Percentiles rank a stretch among this genome's conserved stretches.
Evolutionary conservation across 2,113 vertebrate genomes (phyloP).

Genomic region (Oncorhynchus mykiss): DNA sequence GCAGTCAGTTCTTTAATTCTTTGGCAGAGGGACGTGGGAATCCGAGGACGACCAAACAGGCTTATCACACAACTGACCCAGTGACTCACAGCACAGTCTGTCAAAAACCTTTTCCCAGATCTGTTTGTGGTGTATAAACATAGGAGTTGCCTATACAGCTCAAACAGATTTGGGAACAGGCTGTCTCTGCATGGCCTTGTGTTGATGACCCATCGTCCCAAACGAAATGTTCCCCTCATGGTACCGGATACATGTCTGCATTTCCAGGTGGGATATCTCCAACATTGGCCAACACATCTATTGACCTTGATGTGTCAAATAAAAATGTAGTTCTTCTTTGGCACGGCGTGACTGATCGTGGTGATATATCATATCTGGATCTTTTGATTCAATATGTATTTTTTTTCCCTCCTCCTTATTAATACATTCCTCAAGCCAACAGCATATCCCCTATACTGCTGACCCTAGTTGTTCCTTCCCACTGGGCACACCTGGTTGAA

Average conservation of each 20-base stretch:
- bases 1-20: not conserved
- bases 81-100: not conserved
- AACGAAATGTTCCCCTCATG: not conserved
- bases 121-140: not conserved
- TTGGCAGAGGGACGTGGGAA: too few relatives aligned
- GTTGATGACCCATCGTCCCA: not conserved
- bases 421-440: not conserved
- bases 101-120: too few relatives aligned
- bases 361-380: slow-evolving; percentile 46
- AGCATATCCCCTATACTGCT: not conserved
- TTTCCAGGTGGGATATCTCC: not conserved
- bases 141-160: not conserved
- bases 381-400: not conserved
- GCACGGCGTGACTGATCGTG: not conserved
- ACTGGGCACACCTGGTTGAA: too few relatives aligned
- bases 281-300: not conserved
- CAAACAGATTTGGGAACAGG: too few relatives aligned
- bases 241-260: not conserved
- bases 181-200: not conserved
- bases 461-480: not conserved
- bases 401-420: too few relatives aligned
- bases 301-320: not conserved
- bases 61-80: too few relatives aligned
- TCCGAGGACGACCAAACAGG: not conserved
- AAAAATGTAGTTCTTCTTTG: not conserved